Evolutionary conservation across 1,140 invertebrate species (phyloP).

Genomic region (Goniozus legneri): DNA sequence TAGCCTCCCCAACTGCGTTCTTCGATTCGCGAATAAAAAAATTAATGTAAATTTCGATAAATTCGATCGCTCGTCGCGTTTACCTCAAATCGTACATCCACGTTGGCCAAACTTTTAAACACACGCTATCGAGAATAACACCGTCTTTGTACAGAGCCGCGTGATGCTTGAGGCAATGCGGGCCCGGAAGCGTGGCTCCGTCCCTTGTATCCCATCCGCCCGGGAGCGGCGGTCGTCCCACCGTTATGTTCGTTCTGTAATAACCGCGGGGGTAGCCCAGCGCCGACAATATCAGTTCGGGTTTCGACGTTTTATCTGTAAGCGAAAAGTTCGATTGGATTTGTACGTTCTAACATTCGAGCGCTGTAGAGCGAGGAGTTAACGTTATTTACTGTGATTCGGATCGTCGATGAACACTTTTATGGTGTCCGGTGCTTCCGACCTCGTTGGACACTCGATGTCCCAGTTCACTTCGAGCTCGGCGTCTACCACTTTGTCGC

Average conservation of each 20-base stretch:
- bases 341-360: background rate
- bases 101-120: conserved; percentile 61
- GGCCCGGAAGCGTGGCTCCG: conserved; percentile 31
- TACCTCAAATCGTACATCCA: conserved; percentile 67
- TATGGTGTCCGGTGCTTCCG: conserved; percentile 32
- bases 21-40: conserved; percentile 24
- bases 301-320: conserved; percentile 35
- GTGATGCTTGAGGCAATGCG: conserved; percentile 55
- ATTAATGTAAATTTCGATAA: conserved; percentile 1
- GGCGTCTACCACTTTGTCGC: conserved; percentile 44
- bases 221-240: conserved; percentile 51
- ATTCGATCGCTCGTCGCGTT: too few species aligned
- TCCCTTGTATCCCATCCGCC: conserved; percentile 53
- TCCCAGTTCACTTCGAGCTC: conserved; percentile 58
- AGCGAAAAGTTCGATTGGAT: conserved; percentile 10
- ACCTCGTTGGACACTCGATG: conserved; percentile 41
- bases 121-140: conserved; percentile 53
- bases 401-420: conserved; percentile 41
- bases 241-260: conserved; percentile 49
- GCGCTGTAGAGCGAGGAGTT: conserved; percentile 11
- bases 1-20: conserved; percentile 53
- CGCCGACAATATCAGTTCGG: conserved; percentile 27
- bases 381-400: conserved; percentile 37
- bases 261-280: conserved; percentile 44
- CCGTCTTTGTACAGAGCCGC: conserved; percentile 57